A percentile compares a stretch with the other conserved stretches of the same genome.
Conservation (phyloP, 2,113 vertebrate genomes). For the Apaloderma vittatum region DNA sequence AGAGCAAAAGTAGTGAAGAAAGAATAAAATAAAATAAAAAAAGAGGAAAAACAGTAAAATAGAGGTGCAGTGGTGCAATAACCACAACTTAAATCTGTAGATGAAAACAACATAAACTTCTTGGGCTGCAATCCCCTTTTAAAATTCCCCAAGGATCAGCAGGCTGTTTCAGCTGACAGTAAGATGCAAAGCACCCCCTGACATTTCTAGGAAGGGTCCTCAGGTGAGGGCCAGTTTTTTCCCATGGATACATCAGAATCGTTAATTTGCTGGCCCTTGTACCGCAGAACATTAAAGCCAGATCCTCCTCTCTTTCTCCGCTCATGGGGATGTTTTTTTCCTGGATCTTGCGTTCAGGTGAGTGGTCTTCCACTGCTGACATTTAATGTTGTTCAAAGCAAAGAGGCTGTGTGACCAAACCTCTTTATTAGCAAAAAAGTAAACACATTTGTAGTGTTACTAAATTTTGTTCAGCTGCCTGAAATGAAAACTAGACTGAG, state of each 20-base stretch:
- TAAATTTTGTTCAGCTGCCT: conserved; percentile 37
- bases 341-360: background rate
- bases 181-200: background rate
- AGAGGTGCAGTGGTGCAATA: background rate
- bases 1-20: background rate
- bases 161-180: background rate
- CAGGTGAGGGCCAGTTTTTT: background rate
- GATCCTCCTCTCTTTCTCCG: background rate
- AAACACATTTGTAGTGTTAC: conserved; percentile 28
- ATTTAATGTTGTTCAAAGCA: conserved; percentile 15
- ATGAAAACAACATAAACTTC: conserved; percentile 12
- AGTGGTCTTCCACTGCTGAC: background rate
- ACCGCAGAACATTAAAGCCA: background rate
- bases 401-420: conserved; percentile 14
- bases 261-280: background rate
- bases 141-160: background rate
- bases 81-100: background rate
- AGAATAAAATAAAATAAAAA: background rate
- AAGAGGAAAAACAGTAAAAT: background rate
- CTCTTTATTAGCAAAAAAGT: conserved; percentile 28
- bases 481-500: conserved; percentile 48
- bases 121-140: background rate
- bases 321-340: background rate
- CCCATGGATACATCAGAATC: background rate
- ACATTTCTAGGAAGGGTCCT: background rate